Base-by-base conservation (phyloP, 2,888 invertebrate species). In the Cataglyphis altisquamis region DNA sequence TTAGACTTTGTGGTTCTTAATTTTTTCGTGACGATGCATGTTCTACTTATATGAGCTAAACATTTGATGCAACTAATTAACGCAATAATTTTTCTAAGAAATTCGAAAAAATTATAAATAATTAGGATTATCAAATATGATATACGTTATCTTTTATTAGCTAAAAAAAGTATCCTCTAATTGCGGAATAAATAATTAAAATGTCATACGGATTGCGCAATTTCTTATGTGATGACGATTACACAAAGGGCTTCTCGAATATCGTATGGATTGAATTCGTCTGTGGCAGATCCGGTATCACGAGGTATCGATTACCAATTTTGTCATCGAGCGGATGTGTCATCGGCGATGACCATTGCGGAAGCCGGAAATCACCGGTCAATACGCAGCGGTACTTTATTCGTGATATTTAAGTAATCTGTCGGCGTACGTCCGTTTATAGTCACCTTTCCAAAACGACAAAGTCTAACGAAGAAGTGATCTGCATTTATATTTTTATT, bases 301-400 rank as follows among this genome's bases (percentile, higher is more conserved):
- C 2, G 36, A 57, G n/a, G 64, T 83, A 78, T 84, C 82, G 88
- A 86, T 89, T 78, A 84, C 86, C 90, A 88, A 90, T 86, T 86
- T 86, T 21, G 89, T 55, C 25, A 8, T 3, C 77, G 64, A 74
- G 36, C 90, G 90, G 90, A 90, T 89, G 86, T 15, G n/a, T 80
- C 81, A 62, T 18, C 64, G 70, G 12, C 57, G 75, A 73, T 84
- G 84, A 81, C 86, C 87, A 84, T 90, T 78, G 84, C 88, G 70
- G 85, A 85, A 84, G 21, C 72, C 90, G 91, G 90, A 90, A 86
- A 45, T 67, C 72, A 77, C 64, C 67, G 78, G 84, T 88, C 86
- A 83, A 86, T 90, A 74, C 45, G 10, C 84, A 88, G 84, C 88
- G 90, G 86, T 89, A 89, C 84, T 45, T 52, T 12, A 64, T n/a